Evolutionary conservation across 2,888 invertebrate genomes (phyloP).

Genomic region (Colostygia pectinataria): DNA sequence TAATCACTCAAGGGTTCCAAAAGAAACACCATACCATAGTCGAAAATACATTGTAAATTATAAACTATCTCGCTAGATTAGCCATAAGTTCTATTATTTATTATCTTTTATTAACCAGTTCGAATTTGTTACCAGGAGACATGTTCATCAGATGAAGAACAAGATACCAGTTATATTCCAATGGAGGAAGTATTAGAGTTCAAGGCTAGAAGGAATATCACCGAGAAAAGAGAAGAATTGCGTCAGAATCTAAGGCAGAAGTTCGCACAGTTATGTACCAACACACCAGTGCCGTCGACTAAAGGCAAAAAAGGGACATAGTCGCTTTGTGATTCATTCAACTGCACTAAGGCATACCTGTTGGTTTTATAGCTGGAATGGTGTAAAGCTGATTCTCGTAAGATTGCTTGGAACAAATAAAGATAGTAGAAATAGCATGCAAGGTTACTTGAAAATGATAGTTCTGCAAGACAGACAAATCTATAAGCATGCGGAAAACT

Average conservation of each 20-base stretch:
- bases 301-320: conserved; percentile 55
- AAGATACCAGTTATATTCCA: conserved; percentile 91
- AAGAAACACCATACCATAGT: no score
- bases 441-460: neutral
- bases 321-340: conserved; percentile 37
- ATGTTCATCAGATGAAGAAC: conserved; percentile 90
- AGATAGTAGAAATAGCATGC: no score
- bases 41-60: no score
- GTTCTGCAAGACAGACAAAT: neutral
- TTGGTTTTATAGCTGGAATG: conserved; percentile 15
- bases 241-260: conserved; percentile 91
- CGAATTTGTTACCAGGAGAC: conserved; percentile 82
- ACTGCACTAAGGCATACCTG: conserved; percentile 42
- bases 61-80: no score
- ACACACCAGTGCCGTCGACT: conserved; percentile 61
- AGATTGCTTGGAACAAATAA: no score
- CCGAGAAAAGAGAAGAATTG: conserved; percentile 91
- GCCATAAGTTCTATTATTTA: no score
- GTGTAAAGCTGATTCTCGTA: conserved; percentile 9
- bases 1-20: no score
- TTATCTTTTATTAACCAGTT: neutral
- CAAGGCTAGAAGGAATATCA: conserved; percentile 90
- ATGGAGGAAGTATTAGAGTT: conserved; percentile 94
- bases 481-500: no score
- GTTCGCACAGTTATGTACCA: conserved; percentile 90